Conservation (phyloP, 1,140 invertebrate genomes). For the Drosophila ercepeae region DNA sequence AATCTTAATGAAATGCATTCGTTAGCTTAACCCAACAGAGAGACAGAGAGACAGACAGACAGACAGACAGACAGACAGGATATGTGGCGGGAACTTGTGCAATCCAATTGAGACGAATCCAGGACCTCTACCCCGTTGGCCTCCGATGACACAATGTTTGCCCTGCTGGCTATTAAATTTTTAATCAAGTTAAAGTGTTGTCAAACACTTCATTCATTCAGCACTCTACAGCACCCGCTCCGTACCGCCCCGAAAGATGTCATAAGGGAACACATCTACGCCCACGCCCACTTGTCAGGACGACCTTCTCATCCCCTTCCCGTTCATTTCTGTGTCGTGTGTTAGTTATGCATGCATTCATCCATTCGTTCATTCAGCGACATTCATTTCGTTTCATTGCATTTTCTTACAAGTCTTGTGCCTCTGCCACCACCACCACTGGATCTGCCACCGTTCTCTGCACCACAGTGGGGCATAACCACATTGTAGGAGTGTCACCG, state of each 20-base stretch:
- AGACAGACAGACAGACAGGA: slow-evolving; percentile 32
- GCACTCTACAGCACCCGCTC: slow-evolving; percentile 6
- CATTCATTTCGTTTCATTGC: slow-evolving; percentile 80
- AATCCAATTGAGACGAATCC: slow-evolving; percentile 63
- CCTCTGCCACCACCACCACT: slow-evolving; percentile 20
- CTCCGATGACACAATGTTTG: slow-evolving; percentile 46
- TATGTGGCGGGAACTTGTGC: slow-evolving; percentile 68
- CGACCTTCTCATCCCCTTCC: slow-evolving; percentile 13
- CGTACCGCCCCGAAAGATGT: slow-evolving; percentile 13
- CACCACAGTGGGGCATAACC: slow-evolving; percentile 40
- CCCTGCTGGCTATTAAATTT: slow-evolving; percentile 76
- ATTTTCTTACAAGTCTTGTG: slow-evolving; percentile 60
- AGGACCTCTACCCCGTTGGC: neutral
- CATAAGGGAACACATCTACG: slow-evolving; percentile 9
- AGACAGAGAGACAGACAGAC: slow-evolving; percentile 38
- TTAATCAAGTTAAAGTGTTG: slow-evolving; percentile 82
- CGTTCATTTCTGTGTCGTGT: slow-evolving; percentile 32
- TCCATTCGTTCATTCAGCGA: slow-evolving; percentile 64
- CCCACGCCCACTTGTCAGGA: neutral
- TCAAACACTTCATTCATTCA: slow-evolving; percentile 74
- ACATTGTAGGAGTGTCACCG: slow-evolving; percentile 40
- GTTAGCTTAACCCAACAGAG: slow-evolving; percentile 33
- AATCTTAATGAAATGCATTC: slow-evolving; percentile 62
- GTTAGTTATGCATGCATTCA: slow-evolving; percentile 78
- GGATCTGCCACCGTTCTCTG: neutral